Evolutionary conservation across 2,797 vertebrate species (phyloP), one percentile per base, ranked within the genome.

Genomic region (Tokudaia muenninki): DNA sequence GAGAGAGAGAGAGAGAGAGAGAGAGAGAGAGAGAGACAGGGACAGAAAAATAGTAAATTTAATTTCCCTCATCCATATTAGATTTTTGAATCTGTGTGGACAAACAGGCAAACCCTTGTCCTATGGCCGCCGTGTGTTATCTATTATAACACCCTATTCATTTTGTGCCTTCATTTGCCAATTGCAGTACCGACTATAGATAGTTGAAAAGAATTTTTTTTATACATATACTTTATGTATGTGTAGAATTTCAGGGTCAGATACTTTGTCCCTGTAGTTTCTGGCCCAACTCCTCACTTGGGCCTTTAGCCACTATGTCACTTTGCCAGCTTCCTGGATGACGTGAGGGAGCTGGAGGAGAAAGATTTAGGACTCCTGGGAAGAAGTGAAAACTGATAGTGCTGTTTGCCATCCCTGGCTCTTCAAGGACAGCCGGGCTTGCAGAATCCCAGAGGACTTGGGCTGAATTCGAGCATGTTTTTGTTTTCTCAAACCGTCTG

Each of bases 401-500:
- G 22, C 57, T 90, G 91, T 96, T 98, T 96, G 95, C 81, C 80
- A 78, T 96, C 72, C 75, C 21, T 93, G 92, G 94, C 77, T 94
- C 87, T 77, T 98, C 95, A 95, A 97, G 96, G 97, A 88, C 97
- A 95, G 78, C 57, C 52, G 79, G 83, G 91, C 95, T 90, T 4
- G 1, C 4, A 83, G 26, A 63, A 6, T 79, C 96, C 90, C 91
- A 67, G 90, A 92, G 2, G 47, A 94, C 96, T 44, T 22, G 74
- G 93, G 89, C n/a, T 95, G 96, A 94, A 91, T 97, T 80, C 63
- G 93, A 84, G 87, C 94, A 57, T 97, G 96, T 96, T 98, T 97
- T 98, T 96, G 88, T 94, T 96, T 98, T 97, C 96, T 97, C 89
- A 96, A 94, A 83, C 96, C 80, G 87, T 97, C 95, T 94, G 94